phyloP scores from a whole-genome alignment of 2,113 vertebrate species.

The Chionomys nivalis region DNA sequence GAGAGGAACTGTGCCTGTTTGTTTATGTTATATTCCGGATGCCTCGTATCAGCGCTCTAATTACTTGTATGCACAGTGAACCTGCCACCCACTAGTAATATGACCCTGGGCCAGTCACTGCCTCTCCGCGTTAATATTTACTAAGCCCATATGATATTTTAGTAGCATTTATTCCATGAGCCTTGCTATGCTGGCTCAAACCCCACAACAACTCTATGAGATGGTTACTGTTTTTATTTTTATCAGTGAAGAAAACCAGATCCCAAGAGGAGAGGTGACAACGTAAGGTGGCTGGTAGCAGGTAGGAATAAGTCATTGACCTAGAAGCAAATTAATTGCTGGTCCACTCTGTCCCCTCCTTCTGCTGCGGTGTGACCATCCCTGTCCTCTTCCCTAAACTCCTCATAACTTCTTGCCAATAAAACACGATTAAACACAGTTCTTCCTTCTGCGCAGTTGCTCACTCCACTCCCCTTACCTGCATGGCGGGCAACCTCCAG shows the following conservation, averaged over 20 bases:
- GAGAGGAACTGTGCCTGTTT: neutral
- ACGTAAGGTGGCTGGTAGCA: neutral
- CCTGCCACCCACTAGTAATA: neutral
- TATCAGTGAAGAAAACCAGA: neutral
- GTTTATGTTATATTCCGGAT: neutral
- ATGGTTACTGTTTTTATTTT: neutral
- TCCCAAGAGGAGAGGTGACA: neutral
- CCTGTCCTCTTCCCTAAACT: neutral
- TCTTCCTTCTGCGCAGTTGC: neutral
- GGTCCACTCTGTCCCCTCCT: neutral
- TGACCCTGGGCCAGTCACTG: neutral
- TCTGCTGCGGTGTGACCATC: neutral
- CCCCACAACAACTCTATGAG: neutral
- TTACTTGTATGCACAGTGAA: neutral
- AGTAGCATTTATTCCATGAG: neutral
- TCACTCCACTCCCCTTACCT: neutral
- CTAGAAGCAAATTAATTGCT: slow-evolving; percentile 30
- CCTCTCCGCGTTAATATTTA: neutral
- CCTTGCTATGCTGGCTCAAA: neutral
- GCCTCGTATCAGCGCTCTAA: neutral
- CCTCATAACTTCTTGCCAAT: slow-evolving; percentile 26
- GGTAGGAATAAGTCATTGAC: neutral
- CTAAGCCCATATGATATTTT: neutral
- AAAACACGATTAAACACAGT: slow-evolving; percentile 65
- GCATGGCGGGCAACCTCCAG: neutral